Evolutionary conservation across 2,113 vertebrate genomes (phyloP).

Genomic region (Oryzias melastigma): DNA sequence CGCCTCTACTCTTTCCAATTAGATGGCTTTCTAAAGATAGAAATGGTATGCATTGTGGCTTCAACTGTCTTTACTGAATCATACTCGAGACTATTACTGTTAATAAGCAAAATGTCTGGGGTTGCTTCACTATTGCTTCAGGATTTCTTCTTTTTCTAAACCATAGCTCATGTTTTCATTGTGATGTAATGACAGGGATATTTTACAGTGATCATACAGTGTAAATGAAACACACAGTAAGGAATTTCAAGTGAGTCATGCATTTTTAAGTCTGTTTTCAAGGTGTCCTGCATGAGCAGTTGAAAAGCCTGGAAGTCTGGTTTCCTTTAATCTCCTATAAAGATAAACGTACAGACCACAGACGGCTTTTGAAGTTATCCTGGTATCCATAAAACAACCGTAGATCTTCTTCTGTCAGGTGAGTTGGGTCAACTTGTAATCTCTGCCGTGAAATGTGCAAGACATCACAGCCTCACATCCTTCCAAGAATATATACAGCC

Average conservation of each 20-base stretch:
- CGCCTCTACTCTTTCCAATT: no score
- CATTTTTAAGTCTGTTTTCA: not conserved
- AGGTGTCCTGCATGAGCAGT: no score
- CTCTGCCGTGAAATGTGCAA: not conserved
- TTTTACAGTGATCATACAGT: slow-evolving; percentile 7
- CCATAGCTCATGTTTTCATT: not conserved
- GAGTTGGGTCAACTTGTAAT: not conserved
- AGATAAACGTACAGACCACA: not conserved
- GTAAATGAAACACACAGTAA: not conserved
- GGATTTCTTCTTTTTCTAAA: not conserved
- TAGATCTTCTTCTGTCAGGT: not conserved
- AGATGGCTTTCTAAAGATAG: no score
- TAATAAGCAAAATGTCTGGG: not conserved
- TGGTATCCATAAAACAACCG: not conserved
- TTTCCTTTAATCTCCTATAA: not conserved
- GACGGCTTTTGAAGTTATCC: not conserved
- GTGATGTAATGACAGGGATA: not conserved
- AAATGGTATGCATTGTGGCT: no score
- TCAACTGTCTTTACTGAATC: no score
- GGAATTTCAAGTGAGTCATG: not conserved
- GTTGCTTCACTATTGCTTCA: not conserved
- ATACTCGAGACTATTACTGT: not conserved
- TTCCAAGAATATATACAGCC: not conserved
- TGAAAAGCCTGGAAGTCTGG: not conserved
- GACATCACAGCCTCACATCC: not conserved